A percentile compares a stretch with the other conserved stretches of the same genome.
These are phyloP conservation scores for Callimorpha dominula DNA, from an alignment of 2,888 invertebrate species.

Conservation along the genomic window DNA sequence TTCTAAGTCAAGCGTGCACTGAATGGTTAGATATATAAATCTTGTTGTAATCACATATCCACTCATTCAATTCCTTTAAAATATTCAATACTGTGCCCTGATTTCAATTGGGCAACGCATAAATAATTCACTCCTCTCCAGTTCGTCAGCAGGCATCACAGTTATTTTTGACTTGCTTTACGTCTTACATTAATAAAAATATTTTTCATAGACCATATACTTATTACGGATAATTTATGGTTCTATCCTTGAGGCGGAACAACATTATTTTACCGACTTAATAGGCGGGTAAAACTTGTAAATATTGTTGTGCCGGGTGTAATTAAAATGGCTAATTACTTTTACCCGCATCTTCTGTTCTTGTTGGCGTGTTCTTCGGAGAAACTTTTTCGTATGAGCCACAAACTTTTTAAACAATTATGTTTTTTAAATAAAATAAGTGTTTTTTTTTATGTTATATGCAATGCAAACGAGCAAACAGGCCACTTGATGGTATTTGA, in stretches of 20 bases:
- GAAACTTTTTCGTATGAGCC: too few species aligned
- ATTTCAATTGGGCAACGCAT: conserved; percentile 13
- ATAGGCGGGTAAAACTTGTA: conserved; percentile 3
- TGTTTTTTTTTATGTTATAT: too few species aligned
- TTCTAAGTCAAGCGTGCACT: neutral
- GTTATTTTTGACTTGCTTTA: conserved; percentile 36
- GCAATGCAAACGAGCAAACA: too few species aligned
- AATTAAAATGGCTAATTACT: conserved; percentile 16
- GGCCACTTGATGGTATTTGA: too few species aligned
- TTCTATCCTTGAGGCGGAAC: conserved; percentile 25
- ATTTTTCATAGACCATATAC: conserved; percentile 29
- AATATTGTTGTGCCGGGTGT: conserved; percentile 8
- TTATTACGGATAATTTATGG: conserved; percentile 17
- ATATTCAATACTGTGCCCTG: conserved; percentile 20
- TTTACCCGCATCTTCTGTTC: conserved; percentile 11
- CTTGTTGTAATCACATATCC: neutral
- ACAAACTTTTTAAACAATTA: neutral
- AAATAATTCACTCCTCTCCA: conserved; percentile 22
- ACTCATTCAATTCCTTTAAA: conserved; percentile 16
- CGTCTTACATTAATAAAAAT: conserved; percentile 31
- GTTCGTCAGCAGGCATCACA: conserved; percentile 29
- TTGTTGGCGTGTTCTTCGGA: neutral
- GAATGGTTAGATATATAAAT: neutral
- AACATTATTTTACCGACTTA: conserved; percentile 23
- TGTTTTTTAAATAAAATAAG: too few species aligned